These are phyloP conservation scores for Protonemura montana DNA, from an alignment of 2,888 invertebrate species.

Conservation along the genomic window DNA sequence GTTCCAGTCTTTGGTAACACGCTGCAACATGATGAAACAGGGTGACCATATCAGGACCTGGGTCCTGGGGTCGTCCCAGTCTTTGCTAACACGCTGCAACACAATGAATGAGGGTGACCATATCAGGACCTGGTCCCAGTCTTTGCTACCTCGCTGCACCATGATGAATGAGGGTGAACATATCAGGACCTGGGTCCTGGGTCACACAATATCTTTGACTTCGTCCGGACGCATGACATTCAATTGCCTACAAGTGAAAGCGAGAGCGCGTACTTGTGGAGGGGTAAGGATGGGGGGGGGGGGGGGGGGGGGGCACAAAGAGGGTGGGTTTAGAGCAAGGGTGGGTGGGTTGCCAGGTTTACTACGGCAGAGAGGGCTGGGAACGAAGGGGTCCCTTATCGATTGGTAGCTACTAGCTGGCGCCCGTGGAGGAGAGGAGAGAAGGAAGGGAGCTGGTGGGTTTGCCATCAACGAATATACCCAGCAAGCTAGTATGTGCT, in stretches of 20 bases:
- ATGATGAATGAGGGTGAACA: too few relatives aligned
- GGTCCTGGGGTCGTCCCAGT: neutral
- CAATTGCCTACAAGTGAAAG: neutral
- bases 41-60: neutral
- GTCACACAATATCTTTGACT: neutral
- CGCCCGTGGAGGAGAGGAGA: neutral
- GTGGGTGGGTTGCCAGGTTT: neutral
- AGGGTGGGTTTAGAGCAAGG: neutral
- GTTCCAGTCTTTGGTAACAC: neutral
- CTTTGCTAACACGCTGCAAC: too few relatives aligned
- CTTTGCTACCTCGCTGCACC: too few relatives aligned
- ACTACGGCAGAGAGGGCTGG: conserved; percentile 8
- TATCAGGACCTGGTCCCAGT: too few relatives aligned
- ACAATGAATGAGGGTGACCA: too few relatives aligned
- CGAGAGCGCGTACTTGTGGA: neutral
- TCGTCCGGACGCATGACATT: neutral
- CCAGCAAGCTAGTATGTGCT: conserved; percentile 32
- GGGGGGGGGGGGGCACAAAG: neutral
- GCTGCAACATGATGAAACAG: neutral
- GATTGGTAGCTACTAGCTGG: conserved; percentile 20
- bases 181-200: too few relatives aligned
- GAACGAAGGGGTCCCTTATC: conserved; percentile 36
- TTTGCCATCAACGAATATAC: neutral
- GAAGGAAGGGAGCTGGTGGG: neutral
- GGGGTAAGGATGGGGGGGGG: neutral